Evolutionary conservation across 2,113 vertebrate genomes (phyloP), one percentile per base, ranked within the genome.

Genomic region (Thomomys bottae): DNA sequence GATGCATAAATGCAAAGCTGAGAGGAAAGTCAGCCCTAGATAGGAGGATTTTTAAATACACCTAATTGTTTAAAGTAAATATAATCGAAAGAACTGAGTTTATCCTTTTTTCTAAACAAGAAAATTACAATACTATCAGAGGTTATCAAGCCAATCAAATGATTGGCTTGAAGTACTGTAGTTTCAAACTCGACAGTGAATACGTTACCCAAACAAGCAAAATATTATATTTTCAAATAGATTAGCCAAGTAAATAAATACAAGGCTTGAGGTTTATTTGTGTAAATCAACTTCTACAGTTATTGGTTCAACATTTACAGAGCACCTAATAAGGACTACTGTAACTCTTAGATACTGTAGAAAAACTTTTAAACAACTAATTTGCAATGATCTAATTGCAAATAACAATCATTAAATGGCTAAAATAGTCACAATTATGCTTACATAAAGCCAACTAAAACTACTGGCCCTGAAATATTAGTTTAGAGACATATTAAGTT

Each of bases 121-220:
- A 59, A 92, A 87, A 87, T 64, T 81, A 59, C 70, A 92, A 36
- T 81, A 75, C 63, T 54, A 90, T 40, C 72, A 68, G 79, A 32
- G 54, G 40, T n/a, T 64, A 72, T 64, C 83, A 86, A 32, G 86
- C 40, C 72, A 64, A 28, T 34, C 75, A 78, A 83, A 49, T 45
- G 73, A 72, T 57, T 42, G 20, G 66, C 28, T 49, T 54, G 20
- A 73, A 40, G 32, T 36, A 30, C 83, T 17, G 7, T 0, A 71
- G 59, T n/a, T 34, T 72, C 6, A 70, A 61, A 78, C 72, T 28
- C 0, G 59, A 91, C 45, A 49, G 38, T 40, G 32, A 88, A 24
- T 45, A 17, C 8, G 17, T 14, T 17, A 54, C 45, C 34, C 21
- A 32, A 45, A 14, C 42, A 54, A 23, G 40, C 23, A 45, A 61